Conservation (phyloP, 2,113 vertebrate genomes). For the Hippocampus abdominalis region DNA sequence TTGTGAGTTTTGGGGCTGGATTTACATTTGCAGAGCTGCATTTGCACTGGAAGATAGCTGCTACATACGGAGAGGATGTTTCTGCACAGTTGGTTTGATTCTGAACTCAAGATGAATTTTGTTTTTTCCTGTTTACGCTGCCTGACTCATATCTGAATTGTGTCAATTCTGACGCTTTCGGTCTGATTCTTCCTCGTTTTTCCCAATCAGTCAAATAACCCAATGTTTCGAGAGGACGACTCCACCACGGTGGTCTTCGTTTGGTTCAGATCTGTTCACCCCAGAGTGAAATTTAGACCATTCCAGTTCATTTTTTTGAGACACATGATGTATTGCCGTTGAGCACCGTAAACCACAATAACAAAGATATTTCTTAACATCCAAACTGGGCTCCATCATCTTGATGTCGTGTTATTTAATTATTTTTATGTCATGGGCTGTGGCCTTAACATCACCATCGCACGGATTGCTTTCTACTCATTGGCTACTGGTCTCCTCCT, state of each 20-base stretch:
- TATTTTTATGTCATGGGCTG: background rate
- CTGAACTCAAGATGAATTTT: background rate
- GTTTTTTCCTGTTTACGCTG: too few relatives aligned
- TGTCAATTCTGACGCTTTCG: background rate
- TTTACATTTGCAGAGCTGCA: too few relatives aligned
- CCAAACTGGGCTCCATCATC: background rate
- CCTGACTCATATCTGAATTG: too few relatives aligned
- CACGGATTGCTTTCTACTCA: background rate
- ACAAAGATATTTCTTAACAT: background rate
- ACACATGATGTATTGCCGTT: background rate
- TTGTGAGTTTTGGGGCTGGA: too few relatives aligned
- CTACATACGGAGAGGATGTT: too few relatives aligned
- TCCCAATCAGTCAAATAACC: background rate
- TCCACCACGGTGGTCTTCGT: background rate
- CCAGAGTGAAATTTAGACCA: background rate
- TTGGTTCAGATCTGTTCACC: background rate
- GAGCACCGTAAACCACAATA: background rate
- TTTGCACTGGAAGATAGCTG: too few relatives aligned
- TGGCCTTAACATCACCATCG: background rate
- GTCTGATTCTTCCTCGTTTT: background rate
- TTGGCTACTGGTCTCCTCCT: background rate
- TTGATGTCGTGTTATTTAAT: background rate
- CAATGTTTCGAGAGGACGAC: background rate
- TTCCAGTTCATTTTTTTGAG: background rate
- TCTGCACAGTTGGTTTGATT: background rate